Conservation (phyloP, 1,140 invertebrate species). For the Drosophila aff. region DNA sequence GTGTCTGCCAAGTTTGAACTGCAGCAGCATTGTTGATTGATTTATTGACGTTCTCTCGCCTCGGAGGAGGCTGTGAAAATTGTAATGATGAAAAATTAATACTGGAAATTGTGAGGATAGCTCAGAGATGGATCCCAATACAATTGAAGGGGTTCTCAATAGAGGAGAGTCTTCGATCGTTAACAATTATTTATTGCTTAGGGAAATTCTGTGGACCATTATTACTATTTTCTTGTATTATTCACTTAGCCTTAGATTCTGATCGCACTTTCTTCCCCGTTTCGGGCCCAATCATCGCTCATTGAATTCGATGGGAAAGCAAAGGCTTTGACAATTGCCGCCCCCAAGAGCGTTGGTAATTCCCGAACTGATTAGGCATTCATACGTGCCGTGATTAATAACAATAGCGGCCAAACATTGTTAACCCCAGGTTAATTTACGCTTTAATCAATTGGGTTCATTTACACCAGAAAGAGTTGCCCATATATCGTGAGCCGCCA, state of each 20-base stretch:
- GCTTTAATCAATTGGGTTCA: conserved; percentile 84
- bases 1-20: conserved; percentile 55
- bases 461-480: conserved; percentile 62
- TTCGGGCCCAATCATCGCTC: conserved; percentile 76
- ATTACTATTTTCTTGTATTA: conserved; percentile 1
- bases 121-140: conserved; percentile 29
- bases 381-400: conserved; percentile 80
- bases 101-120: conserved; percentile 49
- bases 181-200: conserved; percentile 77
- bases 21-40: conserved; percentile 77
- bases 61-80: conserved; percentile 42
- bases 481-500: conserved; percentile 14
- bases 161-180: conserved; percentile 43
- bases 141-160: conserved; percentile 52
- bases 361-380: conserved; percentile 82
- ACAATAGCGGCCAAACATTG: conserved; percentile 78
- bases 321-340: conserved; percentile 65
- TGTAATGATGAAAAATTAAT: conserved; percentile 85
- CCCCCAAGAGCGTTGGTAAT: conserved; percentile 68
- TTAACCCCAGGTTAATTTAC: conserved; percentile 83
- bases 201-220: conserved; percentile 22
- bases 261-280: conserved; percentile 59
- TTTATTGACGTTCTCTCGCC: conserved; percentile 64
- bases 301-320: conserved; percentile 80
- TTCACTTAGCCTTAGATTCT: conserved; percentile 46